Percentiles rank a stretch among this genome's conserved stretches.
Evolutionary conservation across 2,797 vertebrate genomes (phyloP).

Genomic region (Dipus sagitta): DNA sequence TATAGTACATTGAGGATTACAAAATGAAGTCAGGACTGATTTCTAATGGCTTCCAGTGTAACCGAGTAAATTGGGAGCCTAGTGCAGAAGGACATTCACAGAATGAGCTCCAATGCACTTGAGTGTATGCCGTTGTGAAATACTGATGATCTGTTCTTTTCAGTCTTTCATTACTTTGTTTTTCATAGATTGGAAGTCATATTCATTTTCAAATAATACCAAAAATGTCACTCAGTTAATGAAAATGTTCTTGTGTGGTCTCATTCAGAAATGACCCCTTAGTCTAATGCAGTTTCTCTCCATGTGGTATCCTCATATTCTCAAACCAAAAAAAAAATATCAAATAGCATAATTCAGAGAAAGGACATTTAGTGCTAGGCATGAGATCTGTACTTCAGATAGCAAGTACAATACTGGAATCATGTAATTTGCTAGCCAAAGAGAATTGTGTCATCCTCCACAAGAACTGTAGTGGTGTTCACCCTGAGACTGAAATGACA

Average conservation of each 20-base stretch:
- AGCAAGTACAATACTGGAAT: neutral
- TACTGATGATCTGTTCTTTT: neutral
- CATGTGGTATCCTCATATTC: neutral
- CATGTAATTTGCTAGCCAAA: neutral
- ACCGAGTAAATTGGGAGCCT: neutral
- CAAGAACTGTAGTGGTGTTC: neutral
- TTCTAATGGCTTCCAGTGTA: neutral
- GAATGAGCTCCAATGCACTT: neutral
- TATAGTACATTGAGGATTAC: neutral
- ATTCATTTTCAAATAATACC: constrained; percentile 14
- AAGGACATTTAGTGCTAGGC: neutral
- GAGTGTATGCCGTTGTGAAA: neutral
- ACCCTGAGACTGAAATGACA: neutral
- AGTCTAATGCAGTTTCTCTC: neutral
- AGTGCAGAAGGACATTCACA: neutral
- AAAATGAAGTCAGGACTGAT: neutral
- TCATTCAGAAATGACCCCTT: neutral
- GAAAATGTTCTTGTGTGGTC: neutral
- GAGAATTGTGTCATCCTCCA: neutral
- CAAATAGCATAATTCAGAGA: neutral
- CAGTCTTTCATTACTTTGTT: neutral
- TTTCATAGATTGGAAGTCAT: neutral
- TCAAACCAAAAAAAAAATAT: neutral
- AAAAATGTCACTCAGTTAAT: neutral
- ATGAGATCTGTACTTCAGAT: neutral